A percentile compares a stretch with the other conserved stretches of the same genome.
Evolutionary conservation across 2,113 vertebrate genomes (phyloP).

Genomic region (Gobius niger): DNA sequence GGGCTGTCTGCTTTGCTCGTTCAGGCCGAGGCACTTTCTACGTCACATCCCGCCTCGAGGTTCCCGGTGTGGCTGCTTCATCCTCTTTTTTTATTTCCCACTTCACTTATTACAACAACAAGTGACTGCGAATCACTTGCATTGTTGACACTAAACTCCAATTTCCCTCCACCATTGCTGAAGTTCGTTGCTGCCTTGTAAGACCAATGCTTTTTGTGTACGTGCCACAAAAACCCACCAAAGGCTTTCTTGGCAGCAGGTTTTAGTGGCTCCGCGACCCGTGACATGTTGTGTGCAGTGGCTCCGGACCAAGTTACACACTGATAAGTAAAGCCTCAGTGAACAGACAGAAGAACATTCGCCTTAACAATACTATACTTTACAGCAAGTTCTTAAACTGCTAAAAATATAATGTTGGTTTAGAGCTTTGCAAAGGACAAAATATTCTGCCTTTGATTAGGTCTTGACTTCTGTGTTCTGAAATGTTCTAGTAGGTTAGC

Average conservation of each 20-base stretch:
- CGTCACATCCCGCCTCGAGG: slow-evolving; percentile 55
- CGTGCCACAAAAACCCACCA: slow-evolving; percentile 35
- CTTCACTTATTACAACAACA: background rate
- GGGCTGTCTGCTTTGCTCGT: slow-evolving; percentile 26
- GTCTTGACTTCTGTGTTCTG: too few species aligned
- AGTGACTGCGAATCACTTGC: background rate
- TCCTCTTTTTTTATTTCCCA: background rate
- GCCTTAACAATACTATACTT: too few species aligned
- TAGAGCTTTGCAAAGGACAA: too few species aligned
- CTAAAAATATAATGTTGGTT: too few species aligned
- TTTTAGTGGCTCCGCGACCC: slow-evolving; percentile 44
- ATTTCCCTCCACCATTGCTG: background rate
- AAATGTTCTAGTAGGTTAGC: too few species aligned
- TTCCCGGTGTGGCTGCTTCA: slow-evolving; percentile 40
- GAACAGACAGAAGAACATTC: background rate
- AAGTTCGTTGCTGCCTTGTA: background rate
- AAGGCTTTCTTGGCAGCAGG: slow-evolving; percentile 44
- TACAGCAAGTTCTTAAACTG: too few species aligned
- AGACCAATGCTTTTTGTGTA: slow-evolving; percentile 15
- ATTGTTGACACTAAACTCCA: background rate
- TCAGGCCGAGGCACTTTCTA: slow-evolving; percentile 32
- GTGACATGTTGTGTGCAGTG: slow-evolving; percentile 51
- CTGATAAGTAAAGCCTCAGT: slow-evolving; percentile 48
- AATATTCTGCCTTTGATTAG: too few species aligned
- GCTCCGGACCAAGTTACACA: slow-evolving; percentile 48